Conservation (phyloP, 2,113 vertebrate species). For the Sylvia atricapilla region DNA sequence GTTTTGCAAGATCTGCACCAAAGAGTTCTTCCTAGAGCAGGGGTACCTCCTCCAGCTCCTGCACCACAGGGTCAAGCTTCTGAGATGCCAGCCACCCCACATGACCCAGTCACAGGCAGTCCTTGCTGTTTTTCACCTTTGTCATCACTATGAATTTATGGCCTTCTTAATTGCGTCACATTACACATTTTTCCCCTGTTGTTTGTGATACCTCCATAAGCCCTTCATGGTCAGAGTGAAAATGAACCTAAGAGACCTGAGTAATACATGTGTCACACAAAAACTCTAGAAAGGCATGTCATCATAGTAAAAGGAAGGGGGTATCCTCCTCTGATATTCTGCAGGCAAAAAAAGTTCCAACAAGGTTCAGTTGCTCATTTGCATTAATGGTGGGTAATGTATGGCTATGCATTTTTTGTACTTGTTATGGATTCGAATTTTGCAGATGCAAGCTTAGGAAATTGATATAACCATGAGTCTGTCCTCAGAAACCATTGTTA, state of each 20-base stretch:
- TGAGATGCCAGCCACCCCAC: rapidly evolving
- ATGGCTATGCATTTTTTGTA: no score
- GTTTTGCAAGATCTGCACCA: background rate
- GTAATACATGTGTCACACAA: rapidly evolving
- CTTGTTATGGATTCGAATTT: background rate
- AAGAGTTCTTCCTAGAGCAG: background rate
- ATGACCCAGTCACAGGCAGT: rapidly evolving
- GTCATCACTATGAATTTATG: no score
- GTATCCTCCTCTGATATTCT: background rate
- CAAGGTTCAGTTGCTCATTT: background rate
- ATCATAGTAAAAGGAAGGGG: background rate
- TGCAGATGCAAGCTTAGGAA: background rate
- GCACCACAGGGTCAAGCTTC: rapidly evolving
- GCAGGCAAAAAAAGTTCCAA: background rate
- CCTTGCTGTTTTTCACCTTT: rapidly evolving
- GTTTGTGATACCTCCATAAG: background rate
- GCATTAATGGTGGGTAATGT: background rate
- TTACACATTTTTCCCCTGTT: rapidly evolving
- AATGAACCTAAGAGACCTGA: background rate
- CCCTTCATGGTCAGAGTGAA: background rate
- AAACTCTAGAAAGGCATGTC: background rate
- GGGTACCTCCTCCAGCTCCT: background rate
- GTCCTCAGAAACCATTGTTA: no score
- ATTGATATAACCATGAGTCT: rapidly evolving
- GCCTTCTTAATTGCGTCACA: background rate